Conservation (phyloP, 2,113 vertebrate genomes). For the Balaenoptera acutorostrata region DNA sequence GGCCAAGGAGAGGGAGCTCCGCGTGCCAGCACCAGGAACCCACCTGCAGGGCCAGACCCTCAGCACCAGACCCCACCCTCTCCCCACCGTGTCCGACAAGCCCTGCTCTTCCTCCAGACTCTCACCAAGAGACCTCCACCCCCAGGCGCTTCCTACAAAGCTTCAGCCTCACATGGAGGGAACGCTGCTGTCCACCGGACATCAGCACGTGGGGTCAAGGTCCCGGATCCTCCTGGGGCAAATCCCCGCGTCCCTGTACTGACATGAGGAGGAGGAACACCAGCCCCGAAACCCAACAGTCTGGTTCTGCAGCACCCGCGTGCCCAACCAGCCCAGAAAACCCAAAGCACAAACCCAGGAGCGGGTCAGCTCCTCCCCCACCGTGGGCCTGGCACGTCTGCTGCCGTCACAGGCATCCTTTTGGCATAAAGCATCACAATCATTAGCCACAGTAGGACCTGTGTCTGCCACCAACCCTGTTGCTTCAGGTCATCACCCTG, state of each 20-base stretch:
- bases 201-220: fast-evolving
- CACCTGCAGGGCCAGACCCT: too few relatives aligned
- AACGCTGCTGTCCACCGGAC: not conserved
- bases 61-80: too few relatives aligned
- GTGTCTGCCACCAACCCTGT: not conserved
- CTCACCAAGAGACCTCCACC: not conserved
- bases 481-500: not conserved
- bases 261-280: not conserved
- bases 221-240: not conserved
- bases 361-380: fast-evolving
- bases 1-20: not conserved
- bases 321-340: not conserved
- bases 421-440: not conserved
- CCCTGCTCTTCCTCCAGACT: not conserved
- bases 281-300: not conserved
- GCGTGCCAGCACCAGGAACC: fast-evolving
- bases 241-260: not conserved
- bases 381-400: not conserved
- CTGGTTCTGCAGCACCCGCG: not conserved
- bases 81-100: not conserved
- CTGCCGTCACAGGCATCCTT: not conserved
- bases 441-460: not conserved
- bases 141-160: not conserved
- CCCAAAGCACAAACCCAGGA: not conserved
- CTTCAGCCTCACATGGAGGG: fast-evolving